Evolutionary conservation across 2,113 vertebrate species (phyloP).

Genomic region (Rafetus swinhoei): DNA sequence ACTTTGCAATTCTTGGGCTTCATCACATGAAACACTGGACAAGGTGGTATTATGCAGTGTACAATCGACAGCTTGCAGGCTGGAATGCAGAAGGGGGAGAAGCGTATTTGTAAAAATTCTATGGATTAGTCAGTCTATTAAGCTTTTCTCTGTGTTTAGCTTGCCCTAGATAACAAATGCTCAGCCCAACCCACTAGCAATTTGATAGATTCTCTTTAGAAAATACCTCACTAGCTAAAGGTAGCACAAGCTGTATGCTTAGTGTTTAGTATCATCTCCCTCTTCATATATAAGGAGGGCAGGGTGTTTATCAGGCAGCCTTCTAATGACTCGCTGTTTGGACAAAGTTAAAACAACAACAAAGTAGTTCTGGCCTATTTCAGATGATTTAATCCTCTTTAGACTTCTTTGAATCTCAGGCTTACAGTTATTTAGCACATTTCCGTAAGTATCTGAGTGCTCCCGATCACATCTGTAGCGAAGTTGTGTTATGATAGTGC

Average conservation of each 20-base stretch:
- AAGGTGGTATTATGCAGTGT: not conserved
- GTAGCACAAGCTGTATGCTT: not conserved
- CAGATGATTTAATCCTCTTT: conserved; percentile 55
- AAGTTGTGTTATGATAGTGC: not conserved
- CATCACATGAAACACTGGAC: not conserved
- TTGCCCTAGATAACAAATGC: not conserved
- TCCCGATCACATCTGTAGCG: conserved; percentile 11
- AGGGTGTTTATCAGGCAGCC: not conserved
- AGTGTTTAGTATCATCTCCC: not conserved
- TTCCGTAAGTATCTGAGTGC: not conserved
- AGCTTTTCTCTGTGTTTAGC: conserved; percentile 3
- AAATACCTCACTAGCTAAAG: accelerated
- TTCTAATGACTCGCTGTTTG: not conserved
- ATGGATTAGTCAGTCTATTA: conserved; percentile 23
- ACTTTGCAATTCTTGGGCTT: not conserved
- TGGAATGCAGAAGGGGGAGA: not conserved
- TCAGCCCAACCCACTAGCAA: not conserved
- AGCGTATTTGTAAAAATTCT: not conserved
- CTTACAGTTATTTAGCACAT: conserved; percentile 19
- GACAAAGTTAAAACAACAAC: not conserved
- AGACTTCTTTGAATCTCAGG: conserved; percentile 11
- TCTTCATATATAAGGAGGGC: accelerated
- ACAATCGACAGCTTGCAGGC: conserved; percentile 1
- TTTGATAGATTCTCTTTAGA: not conserved
- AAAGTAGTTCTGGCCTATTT: conserved; percentile 41